Percentiles rank a stretch among this genome's conserved stretches.
These are phyloP conservation scores for Polyommatus iphigenia DNA, from an alignment of 2,888 invertebrate species.

Conservation along the genomic window DNA sequence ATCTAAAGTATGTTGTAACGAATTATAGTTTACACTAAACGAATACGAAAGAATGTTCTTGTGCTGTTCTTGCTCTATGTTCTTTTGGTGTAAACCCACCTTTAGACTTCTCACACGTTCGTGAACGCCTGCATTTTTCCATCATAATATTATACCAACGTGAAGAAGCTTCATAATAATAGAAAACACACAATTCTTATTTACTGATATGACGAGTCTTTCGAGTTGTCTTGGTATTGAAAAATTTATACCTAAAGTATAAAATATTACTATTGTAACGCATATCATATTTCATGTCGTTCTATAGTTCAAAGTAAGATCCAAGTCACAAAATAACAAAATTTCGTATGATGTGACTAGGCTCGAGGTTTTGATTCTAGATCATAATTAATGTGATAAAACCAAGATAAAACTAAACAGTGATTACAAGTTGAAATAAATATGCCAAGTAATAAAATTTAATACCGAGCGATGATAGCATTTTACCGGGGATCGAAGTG, in stretches of 20 bases:
- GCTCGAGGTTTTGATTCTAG: not conserved
- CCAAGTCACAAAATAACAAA: not conserved
- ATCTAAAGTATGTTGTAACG: too few relatives aligned
- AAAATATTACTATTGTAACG: too few relatives aligned
- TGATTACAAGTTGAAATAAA: not conserved
- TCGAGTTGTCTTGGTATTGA: not conserved
- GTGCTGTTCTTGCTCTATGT: too few relatives aligned
- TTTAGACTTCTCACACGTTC: not conserved
- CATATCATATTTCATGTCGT: too few relatives aligned
- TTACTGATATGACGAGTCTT: slow-evolving; percentile 12
- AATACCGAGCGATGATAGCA: not conserved
- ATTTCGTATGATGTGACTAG: not conserved
- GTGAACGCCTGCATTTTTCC: not conserved
- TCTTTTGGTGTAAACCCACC: too few relatives aligned
- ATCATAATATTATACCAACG: not conserved
- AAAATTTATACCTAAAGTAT: not conserved
- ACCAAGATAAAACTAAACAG: not conserved
- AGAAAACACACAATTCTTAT: slow-evolving; percentile 20
- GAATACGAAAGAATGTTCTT: too few relatives aligned
- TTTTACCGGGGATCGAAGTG: not conserved
- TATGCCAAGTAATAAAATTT: not conserved
- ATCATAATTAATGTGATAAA: not conserved
- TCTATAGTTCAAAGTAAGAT: not conserved
- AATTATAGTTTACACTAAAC: too few relatives aligned
- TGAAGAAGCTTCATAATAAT: slow-evolving; percentile 15